These are phyloP conservation scores for Paraplagusia blochii DNA, from an alignment of 2,113 vertebrate species.

Conservation along the genomic window DNA sequence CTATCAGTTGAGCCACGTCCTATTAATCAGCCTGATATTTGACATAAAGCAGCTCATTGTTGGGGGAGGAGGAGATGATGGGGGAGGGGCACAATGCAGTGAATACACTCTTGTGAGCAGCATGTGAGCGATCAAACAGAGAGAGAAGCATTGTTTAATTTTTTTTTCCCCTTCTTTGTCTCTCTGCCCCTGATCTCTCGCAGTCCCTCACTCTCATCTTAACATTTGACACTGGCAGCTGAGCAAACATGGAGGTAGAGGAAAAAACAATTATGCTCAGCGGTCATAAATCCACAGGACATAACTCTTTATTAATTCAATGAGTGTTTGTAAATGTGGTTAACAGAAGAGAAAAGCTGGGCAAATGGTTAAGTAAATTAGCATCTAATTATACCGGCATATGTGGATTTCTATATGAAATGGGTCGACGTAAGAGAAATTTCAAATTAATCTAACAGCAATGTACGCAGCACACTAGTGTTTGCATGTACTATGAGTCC, in stretches of 20 bases:
- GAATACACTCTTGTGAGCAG: conserved; percentile 48
- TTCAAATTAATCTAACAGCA: conserved; percentile 65
- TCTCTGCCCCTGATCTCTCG: conserved; percentile 14
- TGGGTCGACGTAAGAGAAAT: conserved; percentile 77
- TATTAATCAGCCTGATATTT: conserved; percentile 53
- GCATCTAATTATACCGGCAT: conserved; percentile 71
- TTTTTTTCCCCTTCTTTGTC: conserved; percentile 37
- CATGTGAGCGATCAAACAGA: conserved; percentile 45
- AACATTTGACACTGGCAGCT: conserved; percentile 30
- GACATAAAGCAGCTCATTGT: conserved; percentile 35
- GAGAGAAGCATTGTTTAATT: conserved; percentile 56
- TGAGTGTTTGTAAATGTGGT: conserved; percentile 72
- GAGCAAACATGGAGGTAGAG: conserved; percentile 32
- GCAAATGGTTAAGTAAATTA: conserved; percentile 67
- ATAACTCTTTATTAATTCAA: conserved; percentile 72
- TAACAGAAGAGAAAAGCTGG: conserved; percentile 55
- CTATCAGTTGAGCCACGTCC: conserved; percentile 23
- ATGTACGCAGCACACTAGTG: conserved; percentile 42
- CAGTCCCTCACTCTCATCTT: conserved; percentile 29
- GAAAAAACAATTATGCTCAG: conserved; percentile 58
- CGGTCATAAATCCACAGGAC: conserved; percentile 70
- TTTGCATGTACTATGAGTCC: conserved; percentile 50
- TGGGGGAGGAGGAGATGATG: conserved; percentile 14
- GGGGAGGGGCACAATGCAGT: conserved; percentile 27
- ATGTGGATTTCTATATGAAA: conserved; percentile 68